phyloP scores from a whole-genome alignment of 2,797 vertebrate genomes.

The Hoplostethus mediterraneus region DNA sequence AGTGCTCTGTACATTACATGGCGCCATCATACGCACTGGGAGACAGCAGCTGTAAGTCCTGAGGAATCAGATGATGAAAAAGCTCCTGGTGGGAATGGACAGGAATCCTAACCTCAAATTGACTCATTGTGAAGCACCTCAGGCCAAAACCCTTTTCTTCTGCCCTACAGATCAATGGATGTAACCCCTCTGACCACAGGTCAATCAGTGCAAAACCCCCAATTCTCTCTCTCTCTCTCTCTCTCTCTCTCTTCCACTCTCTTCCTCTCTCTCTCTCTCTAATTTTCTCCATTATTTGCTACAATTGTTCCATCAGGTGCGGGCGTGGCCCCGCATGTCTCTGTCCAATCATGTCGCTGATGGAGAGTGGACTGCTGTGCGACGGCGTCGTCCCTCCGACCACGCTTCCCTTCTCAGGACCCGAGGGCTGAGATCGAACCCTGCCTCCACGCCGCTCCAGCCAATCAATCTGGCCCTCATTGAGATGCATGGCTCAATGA shows the following conservation, averaged over 20 bases:
- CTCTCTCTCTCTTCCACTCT: conserved; percentile 19
- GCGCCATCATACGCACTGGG: conserved; percentile 71
- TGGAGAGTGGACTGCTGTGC: conserved; percentile 67
- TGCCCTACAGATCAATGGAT: conserved; percentile 78
- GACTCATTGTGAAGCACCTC: conserved; percentile 81
- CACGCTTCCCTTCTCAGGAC: conserved; percentile 67
- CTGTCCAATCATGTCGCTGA: conserved; percentile 76
- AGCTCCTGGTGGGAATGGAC: conserved; percentile 74
- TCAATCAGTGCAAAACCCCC: conserved; percentile 75
- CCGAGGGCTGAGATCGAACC: conserved; percentile 78
- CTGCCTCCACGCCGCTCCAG: conserved; percentile 67
- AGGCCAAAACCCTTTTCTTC: conserved; percentile 72
- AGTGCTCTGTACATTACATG: conserved; percentile 59
- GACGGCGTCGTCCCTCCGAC: conserved; percentile 59
- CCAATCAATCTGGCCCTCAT: conserved; percentile 82
- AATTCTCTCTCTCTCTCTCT: conserved; percentile 33
- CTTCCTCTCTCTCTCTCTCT: conserved; percentile 57
- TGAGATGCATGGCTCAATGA: conserved; percentile 82
- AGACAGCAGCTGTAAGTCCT: conserved; percentile 82
- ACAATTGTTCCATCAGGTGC: conserved; percentile 75
- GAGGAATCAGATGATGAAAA: conserved; percentile 82
- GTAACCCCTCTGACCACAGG: conserved; percentile 77
- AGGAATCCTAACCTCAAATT: conserved; percentile 78
- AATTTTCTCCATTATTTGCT: conserved; percentile 71
- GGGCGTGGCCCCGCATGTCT: conserved; percentile 71